Base-by-base conservation (phyloP, 2,797 vertebrate species). In the Sebastes oblongus region DNA sequence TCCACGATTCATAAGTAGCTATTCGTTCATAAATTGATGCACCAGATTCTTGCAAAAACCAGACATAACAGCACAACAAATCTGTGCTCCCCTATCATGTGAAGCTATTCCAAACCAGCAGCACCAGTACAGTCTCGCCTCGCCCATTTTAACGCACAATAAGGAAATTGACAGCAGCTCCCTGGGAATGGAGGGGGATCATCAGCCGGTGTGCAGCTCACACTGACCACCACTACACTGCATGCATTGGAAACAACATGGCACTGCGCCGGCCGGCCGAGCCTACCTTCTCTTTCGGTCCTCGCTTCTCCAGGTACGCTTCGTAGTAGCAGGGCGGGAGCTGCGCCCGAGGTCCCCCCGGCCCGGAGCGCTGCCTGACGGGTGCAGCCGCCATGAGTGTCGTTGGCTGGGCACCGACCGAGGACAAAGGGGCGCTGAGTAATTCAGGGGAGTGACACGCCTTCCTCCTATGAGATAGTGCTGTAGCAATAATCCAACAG, bases 301-400 rank as follows among this genome's bases (percentile, higher is more conserved):
- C 95, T 54, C 96, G 92, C 86, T 97, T 98, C 87, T 97, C 95
- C 82, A 98, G 91, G 86, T 96, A 97, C 14, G 96, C 96, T 88
- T 97, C 97, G 7, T 96, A 95, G 89, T 97, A 97, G 84, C 95
- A 96, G 8, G 94, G 93, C 5, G 96, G 93, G 24, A 94, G 93
- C 90, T 95, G 94, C 71, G 94, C 86, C 80, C 93, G 93, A 68
- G 90, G 66, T 72, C 91, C 92, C 66, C 90, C 94, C 50, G 94
- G 66, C 76, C 92, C 95, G 81, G 92, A 85, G 81, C 95, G 94
- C 90, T 92, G 94, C 90, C 89, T 94, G 89, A 94, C 90, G 90
- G 93, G 89, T 89, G 95, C 95, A 88, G 94, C 94, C 93, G 96
- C 96, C 96, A 96, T 96, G 91, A 93, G 93, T 92, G 86, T 92